Evolutionary conservation across 2,113 vertebrate species (phyloP).

Genomic region (Brachypteracias leptosomus): DNA sequence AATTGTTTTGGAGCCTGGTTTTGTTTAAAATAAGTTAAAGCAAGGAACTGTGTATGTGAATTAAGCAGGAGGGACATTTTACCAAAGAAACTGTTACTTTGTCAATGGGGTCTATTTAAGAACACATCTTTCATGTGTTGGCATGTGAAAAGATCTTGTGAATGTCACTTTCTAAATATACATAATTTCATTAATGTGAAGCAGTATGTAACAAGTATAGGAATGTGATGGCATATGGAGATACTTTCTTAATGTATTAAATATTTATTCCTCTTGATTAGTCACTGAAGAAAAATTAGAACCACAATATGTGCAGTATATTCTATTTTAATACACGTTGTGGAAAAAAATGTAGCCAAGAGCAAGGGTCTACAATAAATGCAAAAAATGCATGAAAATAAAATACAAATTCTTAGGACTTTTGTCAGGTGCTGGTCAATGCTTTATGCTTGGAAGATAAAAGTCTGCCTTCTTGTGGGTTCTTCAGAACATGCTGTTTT

Average conservation of each 20-base stretch:
- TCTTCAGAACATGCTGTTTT: background rate
- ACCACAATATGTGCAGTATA: background rate
- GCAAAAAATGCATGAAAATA: background rate
- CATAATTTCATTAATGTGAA: background rate
- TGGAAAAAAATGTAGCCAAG: background rate
- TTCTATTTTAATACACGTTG: background rate
- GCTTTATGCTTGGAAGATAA: background rate
- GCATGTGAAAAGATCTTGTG: background rate
- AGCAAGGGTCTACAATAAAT: background rate
- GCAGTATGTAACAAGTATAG: background rate
- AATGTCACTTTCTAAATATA: background rate
- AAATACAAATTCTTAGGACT: background rate
- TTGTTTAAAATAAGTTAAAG: background rate
- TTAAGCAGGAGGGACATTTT: background rate
- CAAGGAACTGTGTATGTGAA: background rate
- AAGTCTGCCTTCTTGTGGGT: background rate
- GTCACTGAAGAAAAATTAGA: background rate
- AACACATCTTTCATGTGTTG: background rate
- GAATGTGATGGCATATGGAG: constrained; percentile 1
- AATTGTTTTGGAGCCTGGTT: background rate
- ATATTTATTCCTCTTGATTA: background rate
- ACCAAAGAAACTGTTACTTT: background rate
- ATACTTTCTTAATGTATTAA: background rate
- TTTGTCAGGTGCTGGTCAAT: background rate
- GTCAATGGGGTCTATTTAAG: background rate